These are phyloP conservation scores for Phylloscopus trochilus DNA, from an alignment of 2,113 vertebrate genomes.

Conservation along the genomic window DNA sequence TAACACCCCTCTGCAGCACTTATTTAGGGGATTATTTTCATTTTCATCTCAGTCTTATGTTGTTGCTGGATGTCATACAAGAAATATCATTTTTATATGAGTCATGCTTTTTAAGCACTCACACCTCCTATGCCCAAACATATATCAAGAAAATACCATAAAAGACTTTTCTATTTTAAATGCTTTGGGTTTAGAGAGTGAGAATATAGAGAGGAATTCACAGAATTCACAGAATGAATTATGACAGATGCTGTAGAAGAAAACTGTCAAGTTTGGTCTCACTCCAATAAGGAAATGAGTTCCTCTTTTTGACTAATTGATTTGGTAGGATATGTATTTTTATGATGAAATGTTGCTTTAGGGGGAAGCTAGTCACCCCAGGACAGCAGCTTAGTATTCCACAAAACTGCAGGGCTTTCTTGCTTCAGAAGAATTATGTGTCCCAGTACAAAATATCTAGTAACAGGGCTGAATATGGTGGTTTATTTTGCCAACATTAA, in stretches of 20 bases:
- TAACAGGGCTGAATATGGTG: neutral
- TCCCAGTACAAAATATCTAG: neutral
- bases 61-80: neutral
- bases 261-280: neutral
- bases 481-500: neutral
- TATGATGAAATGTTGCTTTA: neutral
- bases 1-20: neutral
- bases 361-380: neutral
- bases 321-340: neutral
- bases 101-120: neutral
- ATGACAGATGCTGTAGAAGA: neutral
- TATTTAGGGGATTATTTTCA: neutral
- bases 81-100: neutral
- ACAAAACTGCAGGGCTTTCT: neutral
- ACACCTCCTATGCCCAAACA: neutral
- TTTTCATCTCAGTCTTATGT: neutral
- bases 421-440: neutral
- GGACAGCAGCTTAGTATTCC: neutral
- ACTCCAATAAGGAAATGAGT: neutral
- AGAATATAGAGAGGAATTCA: neutral
- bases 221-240: neutral
- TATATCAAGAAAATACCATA: neutral
- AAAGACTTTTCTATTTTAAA: neutral
- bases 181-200: neutral
- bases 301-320: neutral